Conservation (phyloP, 2,113 vertebrate species). For the Pogonocichla stellata region DNA sequence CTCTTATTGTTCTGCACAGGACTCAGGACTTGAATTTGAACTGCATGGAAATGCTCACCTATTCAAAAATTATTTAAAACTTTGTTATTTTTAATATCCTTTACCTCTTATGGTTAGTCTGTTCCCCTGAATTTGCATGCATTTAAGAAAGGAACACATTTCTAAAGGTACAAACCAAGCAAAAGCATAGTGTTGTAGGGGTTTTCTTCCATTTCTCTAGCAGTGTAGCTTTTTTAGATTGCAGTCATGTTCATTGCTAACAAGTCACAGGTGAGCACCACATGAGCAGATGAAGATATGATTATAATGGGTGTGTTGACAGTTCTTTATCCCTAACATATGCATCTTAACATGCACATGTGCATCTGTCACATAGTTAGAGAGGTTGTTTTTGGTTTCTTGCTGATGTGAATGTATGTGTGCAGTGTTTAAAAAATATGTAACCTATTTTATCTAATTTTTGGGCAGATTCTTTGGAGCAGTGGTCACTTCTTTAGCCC, state of each 20-base stretch:
- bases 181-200: background rate
- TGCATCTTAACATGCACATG: constrained; percentile 73
- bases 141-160: background rate
- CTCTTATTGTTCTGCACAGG: background rate
- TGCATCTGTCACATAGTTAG: constrained; percentile 63
- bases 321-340: constrained; percentile 74
- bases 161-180: background rate
- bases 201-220: constrained; percentile 12
- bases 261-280: constrained; percentile 79
- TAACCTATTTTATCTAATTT: background rate
- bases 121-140: background rate
- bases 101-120: background rate
- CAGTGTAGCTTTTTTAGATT: constrained; percentile 59
- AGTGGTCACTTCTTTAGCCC: background rate
- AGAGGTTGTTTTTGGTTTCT: constrained; percentile 37
- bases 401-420: background rate
- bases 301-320: constrained; percentile 82
- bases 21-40: background rate
- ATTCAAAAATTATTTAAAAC: background rate
- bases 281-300: constrained; percentile 76
- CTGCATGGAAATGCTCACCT: background rate
- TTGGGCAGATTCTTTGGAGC: background rate
- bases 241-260: constrained; percentile 76
- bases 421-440: background rate
- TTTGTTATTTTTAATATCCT: background rate